These are phyloP conservation scores for Caretta caretta DNA, from an alignment of 2,113 vertebrate genomes.

Conservation along the genomic window DNA sequence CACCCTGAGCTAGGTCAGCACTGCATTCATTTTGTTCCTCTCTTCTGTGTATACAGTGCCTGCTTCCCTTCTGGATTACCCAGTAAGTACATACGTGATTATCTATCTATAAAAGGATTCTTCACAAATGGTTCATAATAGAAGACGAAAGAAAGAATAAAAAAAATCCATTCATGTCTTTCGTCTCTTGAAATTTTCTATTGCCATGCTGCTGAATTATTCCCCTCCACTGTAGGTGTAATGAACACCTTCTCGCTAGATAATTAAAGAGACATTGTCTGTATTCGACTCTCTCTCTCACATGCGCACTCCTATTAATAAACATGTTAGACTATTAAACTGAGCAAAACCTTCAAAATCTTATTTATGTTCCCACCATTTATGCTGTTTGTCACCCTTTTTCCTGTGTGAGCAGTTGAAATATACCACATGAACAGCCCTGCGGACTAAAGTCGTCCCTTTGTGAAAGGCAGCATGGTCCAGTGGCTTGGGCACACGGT, in stretches of 20 bases:
- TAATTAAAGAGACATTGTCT: conserved; percentile 66
- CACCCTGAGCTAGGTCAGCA: conserved; percentile 49
- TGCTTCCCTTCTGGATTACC: conserved; percentile 2
- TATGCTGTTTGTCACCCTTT: background rate
- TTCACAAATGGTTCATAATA: conserved; percentile 48
- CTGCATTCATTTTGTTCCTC: background rate
- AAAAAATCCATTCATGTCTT: conserved; percentile 19
- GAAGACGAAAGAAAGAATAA: background rate
- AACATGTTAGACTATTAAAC: conserved; percentile 44
- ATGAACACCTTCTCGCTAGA: conserved; percentile 61
- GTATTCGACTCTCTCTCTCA: background rate
- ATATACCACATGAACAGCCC: conserved; percentile 12
- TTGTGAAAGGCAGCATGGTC: background rate
- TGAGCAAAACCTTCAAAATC: conserved; percentile 56
- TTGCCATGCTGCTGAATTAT: conserved; percentile 53
- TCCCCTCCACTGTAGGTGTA: conserved; percentile 58
- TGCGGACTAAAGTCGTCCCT: background rate
- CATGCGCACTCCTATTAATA: conserved; percentile 50
- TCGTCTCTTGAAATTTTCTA: conserved; percentile 41
- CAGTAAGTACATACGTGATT: conserved; percentile 21
- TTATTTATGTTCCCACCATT: conserved; percentile 50
- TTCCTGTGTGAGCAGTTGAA: background rate
- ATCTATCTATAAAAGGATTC: background rate
- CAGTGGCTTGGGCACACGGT: background rate
- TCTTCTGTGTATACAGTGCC: conserved; percentile 2